Evolutionary conservation across 1,140 invertebrate genomes (phyloP).

Genomic region (Nilaparvata lugens): DNA sequence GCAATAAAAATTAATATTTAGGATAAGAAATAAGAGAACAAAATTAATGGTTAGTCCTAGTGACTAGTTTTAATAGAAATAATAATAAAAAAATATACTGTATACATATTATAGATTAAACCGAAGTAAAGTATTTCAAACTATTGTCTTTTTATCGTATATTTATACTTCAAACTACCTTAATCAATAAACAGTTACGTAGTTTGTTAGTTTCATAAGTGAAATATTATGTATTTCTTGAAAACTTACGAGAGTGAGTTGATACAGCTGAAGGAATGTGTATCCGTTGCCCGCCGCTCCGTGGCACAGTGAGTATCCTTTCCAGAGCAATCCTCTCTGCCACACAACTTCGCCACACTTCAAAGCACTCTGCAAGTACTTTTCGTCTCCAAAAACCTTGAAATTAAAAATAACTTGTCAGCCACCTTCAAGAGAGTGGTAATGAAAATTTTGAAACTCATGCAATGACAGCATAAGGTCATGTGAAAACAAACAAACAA

Average conservation of each 20-base stretch:
- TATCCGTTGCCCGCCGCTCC: slow-evolving; percentile 89
- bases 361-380: slow-evolving; percentile 63
- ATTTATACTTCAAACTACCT: not conserved
- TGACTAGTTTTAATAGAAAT: too few relatives aligned
- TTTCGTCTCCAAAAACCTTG: slow-evolving; percentile 58
- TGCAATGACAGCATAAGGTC: too few relatives aligned
- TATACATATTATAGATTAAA: too few relatives aligned
- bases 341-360: slow-evolving; percentile 72
- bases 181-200: not conserved
- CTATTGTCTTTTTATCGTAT: not conserved
- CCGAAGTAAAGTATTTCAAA: too few relatives aligned
- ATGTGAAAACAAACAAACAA: too few relatives aligned
- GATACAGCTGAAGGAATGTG: slow-evolving; percentile 70
- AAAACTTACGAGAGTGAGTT: slow-evolving; percentile 57
- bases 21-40: too few relatives aligned
- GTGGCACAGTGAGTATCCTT: slow-evolving; percentile 89
- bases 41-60: too few relatives aligned
- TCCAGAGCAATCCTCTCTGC: slow-evolving; percentile 73
- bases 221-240: slow-evolving; percentile 6
- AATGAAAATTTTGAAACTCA: too few relatives aligned
- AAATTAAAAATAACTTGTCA: slow-evolving; percentile 11
- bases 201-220: not conserved
- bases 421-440: too few relatives aligned
- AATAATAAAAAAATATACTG: too few relatives aligned
- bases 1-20: too few relatives aligned